A percentile compares a stretch with the other conserved stretches of the same genome.
Conservation (phyloP, 2,888 invertebrate species). For the Itoplectis maculator region DNA sequence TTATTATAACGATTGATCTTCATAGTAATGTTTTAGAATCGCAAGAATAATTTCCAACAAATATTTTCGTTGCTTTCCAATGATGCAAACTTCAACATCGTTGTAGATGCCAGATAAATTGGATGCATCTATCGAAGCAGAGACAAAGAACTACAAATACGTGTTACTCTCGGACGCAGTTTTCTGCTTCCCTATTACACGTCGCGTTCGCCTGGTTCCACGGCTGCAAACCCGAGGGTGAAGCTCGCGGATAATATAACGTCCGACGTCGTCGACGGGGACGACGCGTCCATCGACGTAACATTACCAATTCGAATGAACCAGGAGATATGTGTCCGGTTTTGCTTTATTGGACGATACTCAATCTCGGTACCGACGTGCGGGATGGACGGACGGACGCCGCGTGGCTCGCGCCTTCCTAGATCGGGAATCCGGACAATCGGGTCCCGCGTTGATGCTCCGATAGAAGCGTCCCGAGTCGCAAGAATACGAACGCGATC, state of each 20-base stretch:
- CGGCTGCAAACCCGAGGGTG: background rate
- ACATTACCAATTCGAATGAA: conserved; percentile 68
- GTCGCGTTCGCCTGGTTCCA: conserved; percentile 18
- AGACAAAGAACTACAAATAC: conserved; percentile 5
- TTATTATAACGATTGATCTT: too few relatives aligned
- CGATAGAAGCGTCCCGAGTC: too few relatives aligned
- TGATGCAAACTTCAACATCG: too few relatives aligned
- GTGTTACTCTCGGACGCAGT: background rate
- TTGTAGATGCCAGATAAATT: too few relatives aligned
- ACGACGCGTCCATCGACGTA: conserved; percentile 41
- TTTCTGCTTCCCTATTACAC: conserved; percentile 32
- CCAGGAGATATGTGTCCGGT: conserved; percentile 64
- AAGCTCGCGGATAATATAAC: background rate
- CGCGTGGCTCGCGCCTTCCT: conserved; percentile 27
- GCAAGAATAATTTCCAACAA: too few relatives aligned
- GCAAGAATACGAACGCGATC: background rate
- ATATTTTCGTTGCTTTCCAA: too few relatives aligned
- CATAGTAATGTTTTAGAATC: too few relatives aligned
- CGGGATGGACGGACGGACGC: conserved; percentile 3
- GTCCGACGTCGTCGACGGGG: conserved; percentile 33
- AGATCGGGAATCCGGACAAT: conserved; percentile 19
- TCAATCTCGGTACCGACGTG: conserved; percentile 44
- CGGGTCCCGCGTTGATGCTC: background rate
- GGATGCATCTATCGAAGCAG: background rate
- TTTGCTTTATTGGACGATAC: conserved; percentile 56